These are phyloP conservation scores for Cetoscarus ocellatus DNA, from an alignment of 2,797 vertebrate genomes.

Conservation along the genomic window DNA sequence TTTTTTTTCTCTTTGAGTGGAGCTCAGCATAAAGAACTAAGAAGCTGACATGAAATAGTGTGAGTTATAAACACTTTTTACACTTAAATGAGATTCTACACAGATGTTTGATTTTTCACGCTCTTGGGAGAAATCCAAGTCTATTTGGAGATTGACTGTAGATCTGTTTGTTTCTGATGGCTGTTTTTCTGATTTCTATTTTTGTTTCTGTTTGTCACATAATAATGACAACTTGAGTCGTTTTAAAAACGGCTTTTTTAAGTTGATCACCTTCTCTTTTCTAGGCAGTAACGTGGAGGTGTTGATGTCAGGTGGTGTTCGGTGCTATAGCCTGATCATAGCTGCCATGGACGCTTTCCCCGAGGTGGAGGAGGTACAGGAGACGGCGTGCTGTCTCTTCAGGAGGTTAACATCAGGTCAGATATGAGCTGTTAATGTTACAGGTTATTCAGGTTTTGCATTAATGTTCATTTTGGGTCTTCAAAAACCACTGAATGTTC, in stretches of 20 bases:
- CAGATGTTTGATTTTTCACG: conserved; percentile 6
- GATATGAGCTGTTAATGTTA: conserved; percentile 32
- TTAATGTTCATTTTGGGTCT: no score
- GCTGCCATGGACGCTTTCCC: conserved; percentile 89
- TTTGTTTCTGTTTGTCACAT: background rate
- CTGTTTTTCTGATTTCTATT: background rate
- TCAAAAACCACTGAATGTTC: no score
- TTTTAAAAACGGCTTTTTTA: background rate
- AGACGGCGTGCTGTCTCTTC: conserved; percentile 91
- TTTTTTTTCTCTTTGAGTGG: no score
- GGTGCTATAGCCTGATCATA: conserved; percentile 91
- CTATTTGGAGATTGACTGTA: background rate
- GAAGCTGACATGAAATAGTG: background rate
- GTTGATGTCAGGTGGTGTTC: conserved; percentile 93
- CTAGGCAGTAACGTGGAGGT: conserved; percentile 94
- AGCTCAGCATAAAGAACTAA: no score
- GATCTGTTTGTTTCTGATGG: background rate
- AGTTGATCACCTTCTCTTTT: conserved; percentile 18
- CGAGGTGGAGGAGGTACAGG: conserved; percentile 88
- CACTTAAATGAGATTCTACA: conserved; percentile 15
- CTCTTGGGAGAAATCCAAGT: conserved; percentile 16
- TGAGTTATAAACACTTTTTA: conserved; percentile 12
- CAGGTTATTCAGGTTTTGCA: no score
- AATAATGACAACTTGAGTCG: background rate
- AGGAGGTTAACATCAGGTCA: conserved; percentile 92